Evolutionary conservation across 2,797 vertebrate species (phyloP).

Genomic region (Melanotaenia nigrans): DNA sequence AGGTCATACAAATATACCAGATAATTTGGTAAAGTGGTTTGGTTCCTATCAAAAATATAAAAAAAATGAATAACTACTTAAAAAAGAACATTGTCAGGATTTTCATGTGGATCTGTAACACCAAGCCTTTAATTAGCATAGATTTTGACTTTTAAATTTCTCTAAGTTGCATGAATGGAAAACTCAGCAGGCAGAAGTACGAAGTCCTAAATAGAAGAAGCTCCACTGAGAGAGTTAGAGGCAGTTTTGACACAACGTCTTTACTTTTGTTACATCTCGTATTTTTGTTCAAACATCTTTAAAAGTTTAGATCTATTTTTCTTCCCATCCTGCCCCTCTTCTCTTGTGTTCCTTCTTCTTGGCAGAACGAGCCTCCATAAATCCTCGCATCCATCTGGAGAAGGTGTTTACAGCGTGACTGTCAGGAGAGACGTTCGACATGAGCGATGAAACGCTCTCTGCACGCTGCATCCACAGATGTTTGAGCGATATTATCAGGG

Average conservation of each 20-base stretch:
- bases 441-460: conserved; percentile 65
- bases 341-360: not conserved
- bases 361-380: conserved; percentile 15
- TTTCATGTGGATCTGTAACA: no score
- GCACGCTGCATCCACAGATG: conserved; percentile 62
- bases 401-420: conserved; percentile 60
- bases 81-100: no score
- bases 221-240: no score
- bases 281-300: conserved; percentile 2
- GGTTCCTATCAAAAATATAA: no score
- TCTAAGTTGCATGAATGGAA: no score
- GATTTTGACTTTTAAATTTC: no score
- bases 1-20: no score
- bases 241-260: not conserved
- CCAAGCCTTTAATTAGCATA: no score
- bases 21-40: no score
- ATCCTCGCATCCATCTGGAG: conserved; percentile 50
- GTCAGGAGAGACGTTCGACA: conserved; percentile 54
- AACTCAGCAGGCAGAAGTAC: no score
- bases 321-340: not conserved
- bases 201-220: no score
- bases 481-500: conserved; percentile 60
- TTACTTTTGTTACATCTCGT: not conserved
- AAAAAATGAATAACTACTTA: no score
- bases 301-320: not conserved